phyloP scores from a whole-genome alignment of 1,140 invertebrate species.

The Drosophila cardini region DNA sequence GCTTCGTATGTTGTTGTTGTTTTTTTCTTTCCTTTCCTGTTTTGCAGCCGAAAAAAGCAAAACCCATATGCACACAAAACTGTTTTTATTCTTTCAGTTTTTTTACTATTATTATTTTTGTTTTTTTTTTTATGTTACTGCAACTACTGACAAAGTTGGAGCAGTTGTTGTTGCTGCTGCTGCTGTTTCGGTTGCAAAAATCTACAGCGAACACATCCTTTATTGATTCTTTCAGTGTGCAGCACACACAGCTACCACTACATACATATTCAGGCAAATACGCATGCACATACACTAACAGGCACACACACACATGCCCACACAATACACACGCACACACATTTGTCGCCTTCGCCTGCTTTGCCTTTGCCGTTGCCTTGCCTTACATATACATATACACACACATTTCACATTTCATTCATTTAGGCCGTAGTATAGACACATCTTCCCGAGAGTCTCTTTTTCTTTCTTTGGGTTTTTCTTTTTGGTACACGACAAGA shows the following conservation, averaged over 20 bases:
- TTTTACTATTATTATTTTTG: too few species aligned
- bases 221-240: constrained; percentile 82
- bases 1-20: not conserved
- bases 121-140: constrained; percentile 11
- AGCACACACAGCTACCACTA: constrained; percentile 42
- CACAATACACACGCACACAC: constrained; percentile 6
- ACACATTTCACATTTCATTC: constrained; percentile 56
- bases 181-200: constrained; percentile 49
- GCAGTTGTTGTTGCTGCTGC: constrained; percentile 20
- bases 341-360: constrained; percentile 37
- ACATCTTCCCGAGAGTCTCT: constrained; percentile 55
- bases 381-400: constrained; percentile 53
- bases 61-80: constrained; percentile 17
- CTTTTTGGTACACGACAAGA: not conserved
- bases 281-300: constrained; percentile 55
- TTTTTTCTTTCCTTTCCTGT: too few species aligned
- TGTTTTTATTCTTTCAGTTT: not conserved
- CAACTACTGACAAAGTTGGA: constrained; percentile 20
- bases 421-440: constrained; percentile 67
- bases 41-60: constrained; percentile 7
- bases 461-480: constrained; percentile 44
- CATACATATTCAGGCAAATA: constrained; percentile 40
- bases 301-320: constrained; percentile 45
- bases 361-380: constrained; percentile 1
- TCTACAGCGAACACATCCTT: constrained; percentile 72